Base-by-base conservation (phyloP, 2,113 vertebrate genomes). In the Baryphthengus martii region DNA sequence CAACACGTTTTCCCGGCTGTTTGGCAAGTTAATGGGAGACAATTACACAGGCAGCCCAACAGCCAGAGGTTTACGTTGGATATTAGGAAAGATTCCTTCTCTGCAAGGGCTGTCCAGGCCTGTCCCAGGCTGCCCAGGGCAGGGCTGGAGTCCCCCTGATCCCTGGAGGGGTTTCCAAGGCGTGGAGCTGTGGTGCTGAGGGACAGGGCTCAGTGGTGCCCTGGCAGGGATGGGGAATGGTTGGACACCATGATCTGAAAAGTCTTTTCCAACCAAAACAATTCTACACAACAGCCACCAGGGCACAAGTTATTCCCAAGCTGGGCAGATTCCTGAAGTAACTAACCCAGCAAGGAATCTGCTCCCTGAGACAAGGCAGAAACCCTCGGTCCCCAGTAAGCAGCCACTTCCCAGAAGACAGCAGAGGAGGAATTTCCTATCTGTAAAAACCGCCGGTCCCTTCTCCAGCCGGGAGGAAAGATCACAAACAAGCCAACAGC, bases 301-400 rank as follows among this genome's bases (percentile, higher is more conserved):
- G 1, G 40, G 37, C 20, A 26, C 0, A 1, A 33, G 44, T 37
- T 9, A 3, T 18, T 13, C 0, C 0, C 0, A 1, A 50, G 53
- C 1, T 5, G 39, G 58, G 49, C 49, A 35, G 37, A 13, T 28
- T 62, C 29, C 68, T 29, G 15, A 61, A 62, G 11, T 11, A 35
- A n/a, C 45, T 3, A 56, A 49, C 2, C 50, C 90, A 29, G 63
- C 0, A 2, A 88, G 44, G 56, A 73, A 71, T 9, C 50, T 25
- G 20, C 1, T 53, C 52, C 62, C 9, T 19, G 14, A n/a, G 56
- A 70, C 50, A 42, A 2, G 52, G 39, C 33, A 68, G 50, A 55
- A 65, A 70, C 28, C 13, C 49, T 7, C 3, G 1, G 31, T 15
- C 24, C 82, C 50, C 56, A 25, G 49, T 1, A 39, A 31, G 59